These are phyloP conservation scores for Clivina fossor DNA, from an alignment of 2,888 invertebrate genomes.

Conservation along the genomic window DNA sequence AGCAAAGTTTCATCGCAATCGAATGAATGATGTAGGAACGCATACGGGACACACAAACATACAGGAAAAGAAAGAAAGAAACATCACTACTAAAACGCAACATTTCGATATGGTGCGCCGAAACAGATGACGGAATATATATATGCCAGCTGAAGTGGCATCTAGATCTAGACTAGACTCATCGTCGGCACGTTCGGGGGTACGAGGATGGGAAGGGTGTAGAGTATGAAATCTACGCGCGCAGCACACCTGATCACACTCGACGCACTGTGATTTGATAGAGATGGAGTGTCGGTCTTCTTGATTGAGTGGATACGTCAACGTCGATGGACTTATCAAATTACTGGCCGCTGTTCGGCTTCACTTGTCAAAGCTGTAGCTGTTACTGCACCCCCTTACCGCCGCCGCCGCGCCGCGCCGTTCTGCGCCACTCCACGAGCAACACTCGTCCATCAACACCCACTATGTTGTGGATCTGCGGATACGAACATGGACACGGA, in stretches of 20 bases:
- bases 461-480: too few species aligned
- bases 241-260: slow-evolving; percentile 41
- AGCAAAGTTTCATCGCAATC: too few species aligned
- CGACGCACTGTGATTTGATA: slow-evolving; percentile 40
- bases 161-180: too few species aligned
- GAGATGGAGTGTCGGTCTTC: slow-evolving; percentile 43
- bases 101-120: too few species aligned
- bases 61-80: too few species aligned
- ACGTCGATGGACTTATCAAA: slow-evolving; percentile 41
- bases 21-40: too few species aligned
- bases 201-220: neutral
- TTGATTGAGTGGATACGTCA: slow-evolving; percentile 43
- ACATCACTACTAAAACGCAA: too few species aligned
- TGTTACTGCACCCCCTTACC: slow-evolving; percentile 4
- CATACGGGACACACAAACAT: too few species aligned
- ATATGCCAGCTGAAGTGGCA: too few species aligned
- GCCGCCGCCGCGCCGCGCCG: neutral
- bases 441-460: neutral
- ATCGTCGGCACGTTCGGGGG: neutral
- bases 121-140: too few species aligned
- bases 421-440: neutral
- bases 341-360: slow-evolving; percentile 31
- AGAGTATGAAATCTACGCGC: slow-evolving; percentile 1
- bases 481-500: neutral
- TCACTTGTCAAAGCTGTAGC: slow-evolving; percentile 20